These are phyloP conservation scores for Ailuropoda melanoleuca DNA, from an alignment of 2,113 vertebrate species.

Conservation along the genomic window DNA sequence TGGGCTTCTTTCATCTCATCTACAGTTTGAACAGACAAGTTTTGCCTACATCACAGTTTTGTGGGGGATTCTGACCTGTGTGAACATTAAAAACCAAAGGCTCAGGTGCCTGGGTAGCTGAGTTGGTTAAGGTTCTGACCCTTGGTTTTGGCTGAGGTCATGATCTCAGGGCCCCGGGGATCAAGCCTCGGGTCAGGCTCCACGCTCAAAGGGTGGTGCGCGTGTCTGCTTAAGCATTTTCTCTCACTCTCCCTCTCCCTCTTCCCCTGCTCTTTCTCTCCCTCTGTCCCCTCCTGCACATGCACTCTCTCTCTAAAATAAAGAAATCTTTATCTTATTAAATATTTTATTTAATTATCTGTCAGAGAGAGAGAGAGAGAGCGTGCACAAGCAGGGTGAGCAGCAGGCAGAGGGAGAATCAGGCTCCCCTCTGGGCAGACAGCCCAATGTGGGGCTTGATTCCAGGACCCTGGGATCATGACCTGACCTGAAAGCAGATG, in stretches of 20 bases:
- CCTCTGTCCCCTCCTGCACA: background rate
- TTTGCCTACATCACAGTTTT: background rate
- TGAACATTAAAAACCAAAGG: slow-evolving; percentile 5
- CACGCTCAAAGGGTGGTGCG: background rate
- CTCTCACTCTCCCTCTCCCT: background rate
- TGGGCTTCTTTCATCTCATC: background rate
- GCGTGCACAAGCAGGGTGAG: too few species aligned
- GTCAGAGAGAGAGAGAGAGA: too few species aligned
- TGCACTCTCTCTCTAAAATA: background rate
- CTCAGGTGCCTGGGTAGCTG: background rate
- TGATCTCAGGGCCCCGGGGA: background rate
- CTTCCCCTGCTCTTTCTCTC: background rate
- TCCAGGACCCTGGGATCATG: too few species aligned
- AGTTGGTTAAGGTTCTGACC: background rate
- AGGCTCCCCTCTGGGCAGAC: too few species aligned
- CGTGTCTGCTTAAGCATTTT: background rate
- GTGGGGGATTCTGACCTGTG: background rate
- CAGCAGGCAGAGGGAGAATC: too few species aligned
- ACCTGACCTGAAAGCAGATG: too few species aligned
- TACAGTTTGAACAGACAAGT: background rate
- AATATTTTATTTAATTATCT: too few species aligned
- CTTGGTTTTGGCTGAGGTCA: background rate
- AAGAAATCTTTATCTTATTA: background rate
- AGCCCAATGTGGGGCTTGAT: too few species aligned
- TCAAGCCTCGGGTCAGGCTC: background rate